phyloP scores from a whole-genome alignment of 2,113 vertebrate species.

The Amia ocellicauda region DNA sequence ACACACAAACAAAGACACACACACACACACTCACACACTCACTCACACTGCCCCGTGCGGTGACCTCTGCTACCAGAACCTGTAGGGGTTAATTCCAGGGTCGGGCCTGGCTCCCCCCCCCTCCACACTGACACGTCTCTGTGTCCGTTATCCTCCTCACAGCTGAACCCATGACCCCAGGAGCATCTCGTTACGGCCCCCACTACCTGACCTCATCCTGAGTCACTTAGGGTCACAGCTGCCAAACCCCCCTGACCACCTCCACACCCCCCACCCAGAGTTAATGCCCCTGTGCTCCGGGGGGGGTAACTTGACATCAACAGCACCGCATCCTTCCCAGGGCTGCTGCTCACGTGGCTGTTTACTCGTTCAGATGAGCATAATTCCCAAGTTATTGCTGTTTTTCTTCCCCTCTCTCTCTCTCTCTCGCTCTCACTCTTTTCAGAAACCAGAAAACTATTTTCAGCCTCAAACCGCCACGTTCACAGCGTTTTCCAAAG shows the following conservation, averaged over 20 bases:
- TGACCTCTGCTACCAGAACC: neutral
- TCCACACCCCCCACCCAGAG: neutral
- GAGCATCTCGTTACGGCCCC: neutral
- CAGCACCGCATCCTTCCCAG: too few relatives aligned
- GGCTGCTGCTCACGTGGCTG: too few relatives aligned
- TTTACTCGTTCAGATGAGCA: too few relatives aligned
- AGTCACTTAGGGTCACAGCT: neutral
- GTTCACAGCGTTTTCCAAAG: constrained; percentile 26
- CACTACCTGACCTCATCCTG: neutral
- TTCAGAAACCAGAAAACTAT: neutral
- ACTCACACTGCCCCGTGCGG: neutral
- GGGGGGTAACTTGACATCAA: too few relatives aligned
- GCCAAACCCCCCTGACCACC: too few relatives aligned
- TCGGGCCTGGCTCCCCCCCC: neutral
- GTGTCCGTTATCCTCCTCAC: neutral
- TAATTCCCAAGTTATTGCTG: too few relatives aligned
- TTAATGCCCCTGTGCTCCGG: neutral
- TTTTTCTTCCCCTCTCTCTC: too few relatives aligned
- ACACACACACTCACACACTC: neutral
- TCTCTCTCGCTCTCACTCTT: too few relatives aligned
- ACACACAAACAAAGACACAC: too few relatives aligned
- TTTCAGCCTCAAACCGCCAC: constrained; percentile 8
- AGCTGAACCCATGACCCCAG: neutral
- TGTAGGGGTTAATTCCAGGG: neutral
- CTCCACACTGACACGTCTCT: neutral